phyloP scores from a whole-genome alignment of 2,797 vertebrate species.

The Silurus aristotelis region DNA sequence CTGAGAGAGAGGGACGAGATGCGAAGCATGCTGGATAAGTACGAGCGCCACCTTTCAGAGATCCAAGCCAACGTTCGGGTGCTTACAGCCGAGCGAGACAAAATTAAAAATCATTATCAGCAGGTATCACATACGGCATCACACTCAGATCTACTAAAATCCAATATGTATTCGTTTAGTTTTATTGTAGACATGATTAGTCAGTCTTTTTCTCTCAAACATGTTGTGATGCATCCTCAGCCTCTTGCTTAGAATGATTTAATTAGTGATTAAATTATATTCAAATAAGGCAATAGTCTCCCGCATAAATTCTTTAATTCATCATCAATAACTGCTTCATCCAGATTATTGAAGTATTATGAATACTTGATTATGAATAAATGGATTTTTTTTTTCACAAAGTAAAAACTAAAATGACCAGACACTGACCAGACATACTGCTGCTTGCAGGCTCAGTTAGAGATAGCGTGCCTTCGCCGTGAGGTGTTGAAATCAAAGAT shows the following conservation, averaged over 20 bases:
- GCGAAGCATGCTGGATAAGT: conserved; percentile 73
- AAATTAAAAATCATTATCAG: conserved; percentile 72
- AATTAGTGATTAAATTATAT: not conserved
- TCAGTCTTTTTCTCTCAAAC: not conserved
- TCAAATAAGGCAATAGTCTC: too few species aligned
- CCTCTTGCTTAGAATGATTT: not conserved
- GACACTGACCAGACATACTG: not conserved
- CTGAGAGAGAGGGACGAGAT: conserved; percentile 73
- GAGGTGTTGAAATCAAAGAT: conserved; percentile 72
- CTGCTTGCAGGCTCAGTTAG: conserved; percentile 72
- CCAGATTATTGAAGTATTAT: too few species aligned
- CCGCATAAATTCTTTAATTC: too few species aligned
- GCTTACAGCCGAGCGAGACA: conserved; percentile 78
- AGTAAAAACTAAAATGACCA: not conserved
- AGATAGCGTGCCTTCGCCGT: conserved; percentile 71
- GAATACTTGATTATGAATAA: not conserved
- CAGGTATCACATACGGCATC: conserved; percentile 59
- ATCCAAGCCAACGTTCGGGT: conserved; percentile 79
- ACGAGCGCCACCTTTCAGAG: conserved; percentile 75
- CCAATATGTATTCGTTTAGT: not conserved
- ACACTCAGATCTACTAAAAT: not conserved
- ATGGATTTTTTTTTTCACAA: not conserved
- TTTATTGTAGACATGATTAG: not conserved
- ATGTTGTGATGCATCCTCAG: not conserved
- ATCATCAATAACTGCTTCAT: too few species aligned